Conservation (phyloP, 92 coral and sea anemone genomes). For the Muricea muricata region DNA sequence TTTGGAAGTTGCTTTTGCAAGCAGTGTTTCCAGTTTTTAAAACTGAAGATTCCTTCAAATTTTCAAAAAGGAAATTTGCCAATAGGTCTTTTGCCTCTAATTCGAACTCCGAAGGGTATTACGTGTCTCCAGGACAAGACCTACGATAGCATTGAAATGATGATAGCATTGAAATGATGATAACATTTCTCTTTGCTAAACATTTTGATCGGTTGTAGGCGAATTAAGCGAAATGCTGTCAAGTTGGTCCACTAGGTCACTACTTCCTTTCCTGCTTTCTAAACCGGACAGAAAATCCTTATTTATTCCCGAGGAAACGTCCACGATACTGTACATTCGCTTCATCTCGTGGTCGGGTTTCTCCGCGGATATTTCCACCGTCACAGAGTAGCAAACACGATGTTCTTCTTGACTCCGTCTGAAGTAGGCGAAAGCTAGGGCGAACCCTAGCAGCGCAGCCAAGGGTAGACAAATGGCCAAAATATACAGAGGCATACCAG, state of each 20-base stretch:
- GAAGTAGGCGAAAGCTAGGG: slow-evolving; percentile 14
- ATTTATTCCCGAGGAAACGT: not conserved
- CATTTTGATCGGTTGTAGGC: not conserved
- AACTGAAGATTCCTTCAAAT: too few relatives aligned
- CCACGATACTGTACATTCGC: slow-evolving; percentile 42
- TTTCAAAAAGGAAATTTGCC: too few relatives aligned
- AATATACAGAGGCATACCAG: slow-evolving; percentile 20
- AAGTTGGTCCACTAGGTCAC: not conserved
- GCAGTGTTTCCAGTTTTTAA: too few relatives aligned
- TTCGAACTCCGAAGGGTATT: too few relatives aligned
- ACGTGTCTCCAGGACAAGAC: too few relatives aligned
- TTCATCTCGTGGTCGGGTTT: slow-evolving; percentile 21
- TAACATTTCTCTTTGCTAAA: not conserved
- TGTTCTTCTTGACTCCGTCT: not conserved
- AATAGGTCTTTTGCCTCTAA: too few relatives aligned
- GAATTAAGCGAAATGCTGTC: not conserved
- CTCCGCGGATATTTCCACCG: slow-evolving; percentile 23
- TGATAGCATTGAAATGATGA: too few relatives aligned
- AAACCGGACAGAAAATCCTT: slow-evolving; percentile 29
- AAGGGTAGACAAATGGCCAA: slow-evolving; percentile 27
- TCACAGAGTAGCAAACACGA: slow-evolving; percentile 21
- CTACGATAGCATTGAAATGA: too few relatives aligned
- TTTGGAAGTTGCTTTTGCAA: too few relatives aligned
- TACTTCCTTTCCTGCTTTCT: not conserved
- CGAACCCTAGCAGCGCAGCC: slow-evolving; percentile 7